Evolutionary conservation across 2,888 invertebrate species (phyloP), one percentile per base, ranked within the genome.

Genomic region (Oligia latruncula): DNA sequence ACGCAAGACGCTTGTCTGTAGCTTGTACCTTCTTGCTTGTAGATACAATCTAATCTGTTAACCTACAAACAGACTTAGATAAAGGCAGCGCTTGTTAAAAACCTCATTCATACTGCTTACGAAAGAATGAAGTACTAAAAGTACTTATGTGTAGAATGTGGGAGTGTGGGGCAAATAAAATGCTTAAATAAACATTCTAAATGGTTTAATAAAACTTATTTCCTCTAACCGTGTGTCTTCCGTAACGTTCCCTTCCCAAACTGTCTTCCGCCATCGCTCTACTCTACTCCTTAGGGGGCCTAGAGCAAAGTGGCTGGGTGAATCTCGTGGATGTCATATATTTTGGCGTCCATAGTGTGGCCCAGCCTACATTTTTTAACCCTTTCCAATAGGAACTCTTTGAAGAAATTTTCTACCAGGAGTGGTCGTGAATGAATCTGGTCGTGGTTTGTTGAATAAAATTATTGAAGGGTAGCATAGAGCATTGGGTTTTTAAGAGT

Each of bases 91-190:
- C 58, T 13, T 58, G 11, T 23, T 40, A 29, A 64, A 17, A 15
- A 46, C 15, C 29, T 40, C 29, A 81, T 67, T 78, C 67, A 52
- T 80, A 73, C 82, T 81, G 62, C 20, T 81, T 76, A 73, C 82
- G 82, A 68, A 29, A 52, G 46, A 58, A 65, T 70, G 76, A 71
- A 58, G 17, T n/a, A 35, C 11, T 35, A 64, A 40, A 35, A 49
- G 35, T 40, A 62, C 29, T 8, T 46, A 11, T 4, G 9, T 49
- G n/a, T n/a, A n/a, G n/a, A n/a, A n/a, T n/a, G n/a, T n/a, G n/a
- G n/a, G n/a, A n/a, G n/a, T n/a, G n/a, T n/a, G n/a, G n/a, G n/a
- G n/a, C n/a, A n/a, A n/a, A n/a, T n/a, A n/a, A n/a, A n/a, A n/a
- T n/a, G n/a, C n/a, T n/a, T n/a, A n/a, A n/a, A n/a, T n/a, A n/a